Conservation (phyloP, 2,113 vertebrate genomes). For the Leptodactylus fuscus region DNA sequence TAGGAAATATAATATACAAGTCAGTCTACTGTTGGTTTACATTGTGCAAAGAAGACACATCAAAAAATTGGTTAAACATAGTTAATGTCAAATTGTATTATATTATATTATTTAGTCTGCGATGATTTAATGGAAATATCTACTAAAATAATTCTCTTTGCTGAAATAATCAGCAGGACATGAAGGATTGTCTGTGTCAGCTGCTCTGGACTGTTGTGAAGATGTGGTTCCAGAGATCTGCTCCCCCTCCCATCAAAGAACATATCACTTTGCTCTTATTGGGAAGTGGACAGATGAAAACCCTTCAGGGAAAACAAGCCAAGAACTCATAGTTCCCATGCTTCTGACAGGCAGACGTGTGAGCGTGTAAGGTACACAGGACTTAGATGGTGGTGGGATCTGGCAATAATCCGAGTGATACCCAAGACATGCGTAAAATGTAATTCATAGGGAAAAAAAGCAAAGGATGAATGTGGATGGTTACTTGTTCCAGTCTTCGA, state of each 20-base stretch:
- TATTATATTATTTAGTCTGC: constrained; percentile 20
- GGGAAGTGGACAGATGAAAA: constrained; percentile 56
- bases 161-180: neutral
- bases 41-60: neutral
- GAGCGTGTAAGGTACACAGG: constrained; percentile 50
- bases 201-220: constrained; percentile 28
- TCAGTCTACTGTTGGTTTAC: neutral
- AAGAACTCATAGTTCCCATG: constrained; percentile 59
- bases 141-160: constrained; percentile 5
- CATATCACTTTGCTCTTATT: constrained; percentile 55
- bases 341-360: constrained; percentile 53
- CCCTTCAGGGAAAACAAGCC: constrained; percentile 22
- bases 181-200: constrained; percentile 10
- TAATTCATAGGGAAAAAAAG: constrained; percentile 36
- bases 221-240: constrained; percentile 19
- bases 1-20: neutral
- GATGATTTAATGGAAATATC: constrained; percentile 10
- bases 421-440: constrained; percentile 34
- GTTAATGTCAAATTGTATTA: neutral
- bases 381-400: constrained; percentile 46
- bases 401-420: constrained; percentile 39
- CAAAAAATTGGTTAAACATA: neutral
- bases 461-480: constrained; percentile 10
- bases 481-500: neutral
- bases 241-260: constrained; percentile 31